Evolutionary conservation across 2,797 vertebrate species (phyloP), one percentile per base, ranked within the genome.

Genomic region (Antrozous pallidus): DNA sequence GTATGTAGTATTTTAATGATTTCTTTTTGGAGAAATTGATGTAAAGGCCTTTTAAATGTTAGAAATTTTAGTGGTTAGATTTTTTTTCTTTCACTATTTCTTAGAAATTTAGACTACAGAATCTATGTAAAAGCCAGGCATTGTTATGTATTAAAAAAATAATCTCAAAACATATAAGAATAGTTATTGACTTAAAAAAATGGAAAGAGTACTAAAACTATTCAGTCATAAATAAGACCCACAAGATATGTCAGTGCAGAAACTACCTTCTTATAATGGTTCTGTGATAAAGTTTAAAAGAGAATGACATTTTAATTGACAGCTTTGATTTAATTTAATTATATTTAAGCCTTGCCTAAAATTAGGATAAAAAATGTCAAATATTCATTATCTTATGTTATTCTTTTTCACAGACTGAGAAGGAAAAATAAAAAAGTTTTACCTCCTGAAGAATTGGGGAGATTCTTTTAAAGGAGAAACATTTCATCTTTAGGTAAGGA

Each of bases 11-110:
- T 97, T 96, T 93, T 84, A 96, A 77, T 45, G 86, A 82, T 92
- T 14, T 92, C 20, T 97, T 96, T 87, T 40, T 73, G 65, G 18
- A 82, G 42, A 91, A 96, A 94, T 75, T 85, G 22, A 84, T 90
- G 95, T 95, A 67, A 95, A 97, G 31, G 3, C 1, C 0, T 36
- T 49, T 87, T n/a, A 12, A 93, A 90, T 36, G 1, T 79, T 22
- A 90, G 56, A 47, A 69, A 86, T 49, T 54, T 90, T 45, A 2
- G 1, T 31, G n/a, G 85, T 90, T 95, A 70, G 54, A 65, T 91
- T 87, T 88, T 97, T 97, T 84, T 90, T n/a, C 45, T 94, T 87
- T 97, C 16, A 84, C 9, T 80, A 47, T 78, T 88, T 74, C 78
- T 75, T 84, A 85, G 51, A 95, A 88, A 58, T 88, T 93, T 92